These are phyloP conservation scores for Colaptes auratus DNA, from an alignment of 2,113 vertebrate genomes.

Conservation along the genomic window DNA sequence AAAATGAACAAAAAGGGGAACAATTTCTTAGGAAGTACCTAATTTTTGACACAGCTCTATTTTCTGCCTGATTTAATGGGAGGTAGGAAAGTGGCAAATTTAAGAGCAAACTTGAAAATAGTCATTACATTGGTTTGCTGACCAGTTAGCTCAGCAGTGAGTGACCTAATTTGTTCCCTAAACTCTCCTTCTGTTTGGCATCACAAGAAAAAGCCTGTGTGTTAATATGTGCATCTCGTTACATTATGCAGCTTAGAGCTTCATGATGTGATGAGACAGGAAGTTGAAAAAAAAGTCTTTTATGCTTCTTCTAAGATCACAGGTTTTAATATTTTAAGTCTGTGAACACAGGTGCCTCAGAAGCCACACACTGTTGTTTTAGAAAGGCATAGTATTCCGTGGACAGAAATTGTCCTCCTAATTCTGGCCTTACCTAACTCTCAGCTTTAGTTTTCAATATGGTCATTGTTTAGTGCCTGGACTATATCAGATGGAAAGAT, in stretches of 20 bases:
- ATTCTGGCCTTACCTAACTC: not conserved
- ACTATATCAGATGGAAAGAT: not conserved
- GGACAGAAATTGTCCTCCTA: not conserved
- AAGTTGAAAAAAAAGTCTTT: constrained; percentile 13
- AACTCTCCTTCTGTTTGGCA: not conserved
- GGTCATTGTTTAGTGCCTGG: not conserved
- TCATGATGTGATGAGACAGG: constrained; percentile 59
- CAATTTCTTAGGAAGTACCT: constrained; percentile 35
- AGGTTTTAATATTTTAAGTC: constrained; percentile 59
- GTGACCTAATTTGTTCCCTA: constrained; percentile 3
- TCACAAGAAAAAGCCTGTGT: constrained; percentile 20
- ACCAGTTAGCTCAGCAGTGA: constrained; percentile 4
- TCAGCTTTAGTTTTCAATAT: not conserved
- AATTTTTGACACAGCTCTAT: constrained; percentile 55
- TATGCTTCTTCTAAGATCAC: constrained; percentile 41
- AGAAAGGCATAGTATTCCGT: not conserved
- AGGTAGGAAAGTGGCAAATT: constrained; percentile 36
- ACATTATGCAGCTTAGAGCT: constrained; percentile 43
- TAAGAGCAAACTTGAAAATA: constrained; percentile 56
- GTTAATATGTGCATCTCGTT: constrained; percentile 63
- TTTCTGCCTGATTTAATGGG: constrained; percentile 35
- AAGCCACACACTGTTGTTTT: not conserved
- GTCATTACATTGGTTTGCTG: constrained; percentile 29
- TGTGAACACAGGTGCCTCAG: not conserved
- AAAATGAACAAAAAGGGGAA: constrained; percentile 31